phyloP scores from a whole-genome alignment of 2,113 vertebrate genomes.

The Nicator chloris region DNA sequence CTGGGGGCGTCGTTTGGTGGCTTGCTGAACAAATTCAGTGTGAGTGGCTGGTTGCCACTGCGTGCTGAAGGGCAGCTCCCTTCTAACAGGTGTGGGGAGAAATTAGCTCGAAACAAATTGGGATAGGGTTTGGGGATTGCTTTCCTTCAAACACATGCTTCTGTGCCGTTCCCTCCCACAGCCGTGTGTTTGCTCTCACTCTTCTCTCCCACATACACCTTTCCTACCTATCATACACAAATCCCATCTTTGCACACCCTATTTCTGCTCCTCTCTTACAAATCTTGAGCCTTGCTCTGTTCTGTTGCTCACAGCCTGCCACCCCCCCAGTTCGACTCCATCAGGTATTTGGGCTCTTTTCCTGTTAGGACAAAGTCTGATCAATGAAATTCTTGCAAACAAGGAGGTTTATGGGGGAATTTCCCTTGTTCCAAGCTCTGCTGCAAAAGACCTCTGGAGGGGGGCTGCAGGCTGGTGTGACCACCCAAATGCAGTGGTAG shows the following conservation, averaged over 20 bases:
- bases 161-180: neutral
- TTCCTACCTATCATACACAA: neutral
- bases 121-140: neutral
- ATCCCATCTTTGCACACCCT: neutral
- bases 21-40: neutral
- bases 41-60: neutral
- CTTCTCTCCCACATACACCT: neutral
- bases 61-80: neutral
- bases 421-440: neutral
- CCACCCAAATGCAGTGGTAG: neutral
- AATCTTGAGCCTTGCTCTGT: neutral
- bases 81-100: neutral
- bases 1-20: neutral
- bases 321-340: neutral
- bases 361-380: neutral
- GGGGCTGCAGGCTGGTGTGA: neutral
- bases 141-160: neutral
- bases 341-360: neutral
- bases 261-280: neutral
- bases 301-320: neutral
- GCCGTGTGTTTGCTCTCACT: neutral
- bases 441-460: neutral
- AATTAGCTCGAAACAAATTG: neutral
- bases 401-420: neutral
- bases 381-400: fast-evolving